Percentiles rank a stretch among this genome's conserved stretches.
These are phyloP conservation scores for Enteromius viviparus DNA, from an alignment of 2,797 vertebrate genomes.

Conservation along the genomic window DNA sequence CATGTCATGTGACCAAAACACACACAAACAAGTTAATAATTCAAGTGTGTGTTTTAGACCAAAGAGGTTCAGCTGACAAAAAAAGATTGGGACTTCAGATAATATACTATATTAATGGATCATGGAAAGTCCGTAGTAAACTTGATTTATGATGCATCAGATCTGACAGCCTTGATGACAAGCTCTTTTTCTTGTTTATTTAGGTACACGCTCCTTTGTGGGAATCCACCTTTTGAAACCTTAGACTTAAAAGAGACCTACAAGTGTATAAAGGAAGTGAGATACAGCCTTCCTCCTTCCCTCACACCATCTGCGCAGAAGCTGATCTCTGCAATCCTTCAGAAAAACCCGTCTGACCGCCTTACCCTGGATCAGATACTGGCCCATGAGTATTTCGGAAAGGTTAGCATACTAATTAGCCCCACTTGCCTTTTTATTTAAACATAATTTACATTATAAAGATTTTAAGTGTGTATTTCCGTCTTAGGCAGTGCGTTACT, in stretches of 20 bases:
- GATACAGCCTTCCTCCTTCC: conserved; percentile 86
- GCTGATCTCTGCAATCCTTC: conserved; percentile 88
- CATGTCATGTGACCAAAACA: background rate
- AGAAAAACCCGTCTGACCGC: conserved; percentile 88
- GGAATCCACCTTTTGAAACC: conserved; percentile 95
- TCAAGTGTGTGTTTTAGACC: background rate
- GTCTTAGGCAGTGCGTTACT: background rate
- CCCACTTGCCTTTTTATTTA: background rate
- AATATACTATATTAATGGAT: background rate
- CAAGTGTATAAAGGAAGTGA: conserved; percentile 95
- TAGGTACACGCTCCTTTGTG: conserved; percentile 96
- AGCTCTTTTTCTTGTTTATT: background rate
- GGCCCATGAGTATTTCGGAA: conserved; percentile 94
- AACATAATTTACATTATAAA: background rate
- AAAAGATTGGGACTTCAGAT: background rate
- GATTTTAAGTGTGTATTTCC: background rate
- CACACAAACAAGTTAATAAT: background rate
- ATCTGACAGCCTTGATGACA: background rate
- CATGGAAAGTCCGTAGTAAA: background rate
- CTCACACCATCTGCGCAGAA: conserved; percentile 90
- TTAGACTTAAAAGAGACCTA: conserved; percentile 97
- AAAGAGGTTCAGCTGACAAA: background rate
- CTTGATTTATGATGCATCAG: background rate
- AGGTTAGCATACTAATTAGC: conserved; percentile 73
- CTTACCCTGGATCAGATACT: conserved; percentile 93